These are phyloP conservation scores for Tachypleus tridentatus DNA, from an alignment of 1,140 invertebrate genomes.

Conservation along the genomic window DNA sequence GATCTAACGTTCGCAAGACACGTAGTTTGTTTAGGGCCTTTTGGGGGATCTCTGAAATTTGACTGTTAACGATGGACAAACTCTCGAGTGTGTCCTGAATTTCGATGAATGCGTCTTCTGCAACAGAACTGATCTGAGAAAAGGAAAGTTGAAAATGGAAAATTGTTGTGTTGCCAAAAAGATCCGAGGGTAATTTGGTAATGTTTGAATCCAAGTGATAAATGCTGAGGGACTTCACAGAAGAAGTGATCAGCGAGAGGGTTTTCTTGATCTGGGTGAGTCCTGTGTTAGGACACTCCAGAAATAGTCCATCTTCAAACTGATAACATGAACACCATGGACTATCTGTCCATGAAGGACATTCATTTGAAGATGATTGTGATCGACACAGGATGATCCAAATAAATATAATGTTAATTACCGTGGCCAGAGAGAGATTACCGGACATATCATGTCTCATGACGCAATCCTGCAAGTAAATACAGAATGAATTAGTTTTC, in stretches of 20 bases:
- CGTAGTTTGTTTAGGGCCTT: constrained; percentile 58
- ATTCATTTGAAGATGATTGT: constrained; percentile 30
- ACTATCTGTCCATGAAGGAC: constrained; percentile 54
- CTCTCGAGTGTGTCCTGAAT: constrained; percentile 62
- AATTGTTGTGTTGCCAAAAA: constrained; percentile 57
- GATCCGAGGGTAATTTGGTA: constrained; percentile 50
- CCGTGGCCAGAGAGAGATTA: too few species aligned
- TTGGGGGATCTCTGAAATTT: constrained; percentile 63
- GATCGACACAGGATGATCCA: too few species aligned
- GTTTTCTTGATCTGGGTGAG: constrained; percentile 41
- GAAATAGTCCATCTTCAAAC: constrained; percentile 75
- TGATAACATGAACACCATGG: constrained; percentile 77
- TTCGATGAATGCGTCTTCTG: constrained; percentile 56
- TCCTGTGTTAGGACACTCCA: constrained; percentile 76
- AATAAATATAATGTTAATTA: too few species aligned
- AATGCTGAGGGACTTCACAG: constrained; percentile 71
- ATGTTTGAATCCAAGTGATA: constrained; percentile 68
- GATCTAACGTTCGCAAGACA: constrained; percentile 59
- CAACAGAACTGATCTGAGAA: constrained; percentile 57
- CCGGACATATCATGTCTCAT: too few species aligned
- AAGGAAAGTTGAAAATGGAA: constrained; percentile 61
- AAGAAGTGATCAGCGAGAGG: constrained; percentile 39
- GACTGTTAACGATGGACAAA: constrained; percentile 63
- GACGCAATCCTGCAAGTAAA: too few species aligned
- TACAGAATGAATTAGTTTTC: too few species aligned